Percentiles rank a stretch among this genome's conserved stretches.
phyloP scores from a whole-genome alignment of 2,113 vertebrate species.

The Orthochromis malagaraziensis region DNA sequence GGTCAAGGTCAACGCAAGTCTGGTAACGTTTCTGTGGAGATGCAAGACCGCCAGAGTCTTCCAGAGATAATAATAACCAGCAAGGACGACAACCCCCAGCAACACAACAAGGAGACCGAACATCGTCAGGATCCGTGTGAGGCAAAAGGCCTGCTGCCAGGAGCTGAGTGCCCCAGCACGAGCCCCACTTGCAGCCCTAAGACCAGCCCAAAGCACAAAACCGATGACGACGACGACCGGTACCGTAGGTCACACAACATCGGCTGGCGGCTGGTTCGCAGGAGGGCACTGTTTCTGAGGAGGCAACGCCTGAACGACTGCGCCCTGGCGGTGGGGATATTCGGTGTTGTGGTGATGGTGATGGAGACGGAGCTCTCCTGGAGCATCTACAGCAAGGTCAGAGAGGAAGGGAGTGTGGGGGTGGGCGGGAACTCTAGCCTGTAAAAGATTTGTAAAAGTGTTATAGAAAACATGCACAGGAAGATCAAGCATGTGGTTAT shows the following conservation, averaged over 20 bases:
- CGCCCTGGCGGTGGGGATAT: slow-evolving; percentile 89
- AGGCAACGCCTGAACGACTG: slow-evolving; percentile 90
- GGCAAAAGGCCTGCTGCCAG: slow-evolving; percentile 25
- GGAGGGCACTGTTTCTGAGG: slow-evolving; percentile 86
- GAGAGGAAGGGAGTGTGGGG: not conserved
- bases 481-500: slow-evolving; percentile 1
- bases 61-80: slow-evolving; percentile 65
- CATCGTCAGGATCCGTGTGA: not conserved
- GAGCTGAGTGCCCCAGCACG: not conserved
- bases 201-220: slow-evolving; percentile 8
- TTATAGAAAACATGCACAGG: not conserved
- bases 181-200: not conserved
- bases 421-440: not conserved
- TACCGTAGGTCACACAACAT: slow-evolving; percentile 74
- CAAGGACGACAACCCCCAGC: slow-evolving; percentile 40
- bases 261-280: slow-evolving; percentile 83
- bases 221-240: not conserved
- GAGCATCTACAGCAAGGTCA: slow-evolving; percentile 93
- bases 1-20: not conserved
- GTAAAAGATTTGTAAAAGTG: not conserved
- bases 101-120: not conserved
- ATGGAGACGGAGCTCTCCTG: slow-evolving; percentile 93
- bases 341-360: slow-evolving; percentile 94
- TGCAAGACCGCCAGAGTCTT: slow-evolving; percentile 35
- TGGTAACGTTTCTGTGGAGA: slow-evolving; percentile 34